These are phyloP conservation scores for Onychostruthus taczanowskii DNA, from an alignment of 2,113 vertebrate species.

Conservation along the genomic window DNA sequence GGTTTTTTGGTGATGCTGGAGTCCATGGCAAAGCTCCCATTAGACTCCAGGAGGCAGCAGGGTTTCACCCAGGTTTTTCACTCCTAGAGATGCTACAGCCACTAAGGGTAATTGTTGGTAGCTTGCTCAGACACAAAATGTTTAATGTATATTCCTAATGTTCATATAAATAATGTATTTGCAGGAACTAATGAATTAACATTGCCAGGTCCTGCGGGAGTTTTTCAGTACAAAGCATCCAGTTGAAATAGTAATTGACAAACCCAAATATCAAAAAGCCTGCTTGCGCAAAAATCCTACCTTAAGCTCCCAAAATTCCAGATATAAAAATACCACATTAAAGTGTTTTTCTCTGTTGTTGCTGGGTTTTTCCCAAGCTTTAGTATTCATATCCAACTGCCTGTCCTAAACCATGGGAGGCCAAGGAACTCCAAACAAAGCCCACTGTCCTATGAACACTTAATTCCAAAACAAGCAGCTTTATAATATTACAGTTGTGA, in stretches of 20 bases:
- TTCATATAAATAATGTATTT: not conserved
- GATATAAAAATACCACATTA: not conserved
- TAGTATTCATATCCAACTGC: not conserved
- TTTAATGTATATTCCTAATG: not conserved
- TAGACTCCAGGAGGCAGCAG: conserved; percentile 59
- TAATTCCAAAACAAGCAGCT: not conserved
- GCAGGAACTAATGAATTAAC: not conserved
- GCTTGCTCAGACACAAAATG: not conserved
- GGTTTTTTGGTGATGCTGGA: not conserved
- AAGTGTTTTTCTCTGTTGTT: too few species aligned
- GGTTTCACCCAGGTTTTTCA: conserved; percentile 14
- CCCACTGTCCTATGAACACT: not conserved
- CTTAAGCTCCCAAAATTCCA: not conserved
- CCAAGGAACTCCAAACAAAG: not conserved
- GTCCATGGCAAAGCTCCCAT: not conserved
- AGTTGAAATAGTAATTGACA: not conserved
- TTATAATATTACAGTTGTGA: not conserved
- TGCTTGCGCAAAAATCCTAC: not conserved
- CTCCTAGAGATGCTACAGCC: not conserved
- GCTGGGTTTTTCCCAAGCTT: not conserved
- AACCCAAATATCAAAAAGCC: not conserved
- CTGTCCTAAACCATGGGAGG: not conserved
- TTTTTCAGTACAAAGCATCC: not conserved
- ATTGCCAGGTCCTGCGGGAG: not conserved
- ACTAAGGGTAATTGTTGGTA: not conserved